A percentile compares a stretch with the other conserved stretches of the same genome.
phyloP scores from a whole-genome alignment of 2,797 vertebrate species.

The Gallinago solitaria region DNA sequence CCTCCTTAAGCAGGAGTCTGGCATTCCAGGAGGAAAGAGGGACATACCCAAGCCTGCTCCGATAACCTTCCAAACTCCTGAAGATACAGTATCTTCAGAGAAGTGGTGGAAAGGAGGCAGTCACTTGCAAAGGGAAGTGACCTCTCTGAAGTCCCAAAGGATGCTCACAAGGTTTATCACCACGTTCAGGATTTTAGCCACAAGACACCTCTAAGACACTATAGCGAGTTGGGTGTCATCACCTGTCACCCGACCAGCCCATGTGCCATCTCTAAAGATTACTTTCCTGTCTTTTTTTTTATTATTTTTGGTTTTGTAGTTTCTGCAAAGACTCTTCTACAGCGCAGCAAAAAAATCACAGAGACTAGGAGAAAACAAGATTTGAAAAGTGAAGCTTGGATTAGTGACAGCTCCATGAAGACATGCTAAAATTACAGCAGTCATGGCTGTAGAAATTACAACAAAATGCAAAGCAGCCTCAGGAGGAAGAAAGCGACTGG shows the following conservation, averaged over 20 bases:
- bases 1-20: fast-evolving
- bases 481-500: neutral
- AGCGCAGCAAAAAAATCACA: neutral
- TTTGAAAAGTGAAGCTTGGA: neutral
- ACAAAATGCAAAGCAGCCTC: neutral
- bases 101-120: neutral
- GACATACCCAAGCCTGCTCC: neutral
- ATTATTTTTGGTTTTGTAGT: too few species aligned
- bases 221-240: fast-evolving
- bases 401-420: neutral
- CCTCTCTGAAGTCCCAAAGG: neutral
- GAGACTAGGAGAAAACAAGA: neutral
- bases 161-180: neutral
- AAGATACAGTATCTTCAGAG: neutral
- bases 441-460: neutral
- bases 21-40: neutral
- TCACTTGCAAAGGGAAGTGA: neutral
- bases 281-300: too few species aligned
- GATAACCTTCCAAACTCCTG: neutral
- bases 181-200: neutral
- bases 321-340: neutral
- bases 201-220: neutral
- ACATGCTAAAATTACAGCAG: neutral
- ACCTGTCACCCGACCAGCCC: neutral
- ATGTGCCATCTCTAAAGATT: neutral